These are phyloP conservation scores for Tetrax tetrax DNA, from an alignment of 2,113 vertebrate genomes.

Conservation along the genomic window DNA sequence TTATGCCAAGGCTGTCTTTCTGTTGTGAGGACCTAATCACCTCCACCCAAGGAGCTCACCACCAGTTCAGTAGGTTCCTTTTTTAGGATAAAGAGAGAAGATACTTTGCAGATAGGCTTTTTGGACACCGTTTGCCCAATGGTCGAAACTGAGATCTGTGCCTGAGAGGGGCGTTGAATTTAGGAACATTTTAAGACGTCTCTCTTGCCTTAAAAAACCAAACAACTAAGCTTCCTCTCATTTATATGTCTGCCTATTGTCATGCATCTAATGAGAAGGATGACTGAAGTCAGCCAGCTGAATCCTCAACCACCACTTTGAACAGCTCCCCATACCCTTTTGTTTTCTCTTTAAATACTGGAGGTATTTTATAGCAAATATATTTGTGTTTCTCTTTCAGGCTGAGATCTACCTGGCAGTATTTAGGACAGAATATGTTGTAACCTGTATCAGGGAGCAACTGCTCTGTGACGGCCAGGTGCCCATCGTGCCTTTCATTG, in stretches of 20 bases:
- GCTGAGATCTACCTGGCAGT: background rate
- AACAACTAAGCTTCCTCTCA: accelerated
- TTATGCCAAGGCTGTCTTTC: background rate
- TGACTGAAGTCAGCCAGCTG: background rate
- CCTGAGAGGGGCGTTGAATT: background rate
- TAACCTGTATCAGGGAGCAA: background rate
- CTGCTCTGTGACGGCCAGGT: background rate
- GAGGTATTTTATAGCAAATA: background rate
- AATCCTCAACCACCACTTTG: background rate
- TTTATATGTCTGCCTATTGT: background rate
- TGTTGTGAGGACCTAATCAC: background rate
- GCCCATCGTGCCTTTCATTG: background rate
- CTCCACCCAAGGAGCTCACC: background rate
- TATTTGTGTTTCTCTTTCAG: background rate
- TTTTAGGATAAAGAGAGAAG: background rate
- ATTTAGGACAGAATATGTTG: background rate
- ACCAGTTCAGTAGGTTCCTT: background rate
- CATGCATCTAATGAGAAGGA: background rate
- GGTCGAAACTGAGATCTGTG: background rate
- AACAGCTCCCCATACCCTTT: background rate
- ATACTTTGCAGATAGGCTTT: background rate
- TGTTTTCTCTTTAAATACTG: background rate
- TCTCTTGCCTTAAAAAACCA: background rate
- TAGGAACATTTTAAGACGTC: background rate
- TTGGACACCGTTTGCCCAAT: accelerated